phyloP scores from a whole-genome alignment of 2,797 vertebrate species.

The Podarcis lilfordi region DNA sequence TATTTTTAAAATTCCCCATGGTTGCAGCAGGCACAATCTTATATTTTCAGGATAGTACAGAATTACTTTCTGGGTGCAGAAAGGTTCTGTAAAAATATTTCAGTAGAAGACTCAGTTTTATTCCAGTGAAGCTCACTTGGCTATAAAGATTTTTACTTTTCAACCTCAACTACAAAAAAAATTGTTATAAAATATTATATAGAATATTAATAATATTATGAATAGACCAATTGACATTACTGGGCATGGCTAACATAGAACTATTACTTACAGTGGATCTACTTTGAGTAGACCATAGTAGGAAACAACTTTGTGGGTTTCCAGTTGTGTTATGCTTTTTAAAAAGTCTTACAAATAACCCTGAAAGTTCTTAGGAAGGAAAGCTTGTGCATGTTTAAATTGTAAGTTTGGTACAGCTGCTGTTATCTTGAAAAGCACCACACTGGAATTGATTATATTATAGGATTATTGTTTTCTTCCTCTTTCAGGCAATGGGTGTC shows the following conservation, averaged over 20 bases:
- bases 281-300: neutral
- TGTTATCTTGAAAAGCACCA: neutral
- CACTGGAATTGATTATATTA: constrained; percentile 15
- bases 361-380: neutral
- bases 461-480: constrained; percentile 31
- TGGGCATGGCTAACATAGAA: too few species aligned
- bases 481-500: constrained; percentile 92
- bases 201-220: too few species aligned
- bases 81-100: neutral
- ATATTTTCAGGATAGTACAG: neutral
- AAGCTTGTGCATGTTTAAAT: neutral
- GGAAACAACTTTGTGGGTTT: neutral
- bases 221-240: too few species aligned
- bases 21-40: neutral
- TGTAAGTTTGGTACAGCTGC: neutral
- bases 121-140: neutral
- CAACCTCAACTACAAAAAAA: too few species aligned
- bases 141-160: neutral
- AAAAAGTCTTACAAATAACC: neutral
- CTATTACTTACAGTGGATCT: too few species aligned
- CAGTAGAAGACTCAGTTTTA: neutral
- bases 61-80: neutral
- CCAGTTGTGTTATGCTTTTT: neutral
- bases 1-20: neutral
- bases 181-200: too few species aligned